Conservation (phyloP, 2,888 invertebrate genomes). For the Sminthurinus aureus region DNA sequence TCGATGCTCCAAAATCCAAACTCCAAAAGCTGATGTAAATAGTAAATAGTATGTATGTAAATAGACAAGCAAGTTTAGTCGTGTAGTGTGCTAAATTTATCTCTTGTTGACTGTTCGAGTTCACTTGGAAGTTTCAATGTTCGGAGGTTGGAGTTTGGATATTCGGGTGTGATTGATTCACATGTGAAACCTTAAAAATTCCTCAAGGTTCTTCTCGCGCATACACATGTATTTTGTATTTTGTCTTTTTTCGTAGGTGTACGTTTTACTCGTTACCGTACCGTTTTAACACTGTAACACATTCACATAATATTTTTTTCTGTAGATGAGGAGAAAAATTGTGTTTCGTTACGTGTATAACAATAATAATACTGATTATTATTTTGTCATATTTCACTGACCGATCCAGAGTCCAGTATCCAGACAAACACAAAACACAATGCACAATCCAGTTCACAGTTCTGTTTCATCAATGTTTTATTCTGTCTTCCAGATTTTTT, state of each 20-base stretch:
- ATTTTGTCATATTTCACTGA: too few species aligned
- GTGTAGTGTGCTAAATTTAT: neutral
- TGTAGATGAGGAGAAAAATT: too few species aligned
- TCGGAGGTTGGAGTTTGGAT: neutral
- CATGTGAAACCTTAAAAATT: neutral
- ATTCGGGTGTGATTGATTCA: neutral
- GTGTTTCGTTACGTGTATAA: too few species aligned
- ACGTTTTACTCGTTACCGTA: neutral
- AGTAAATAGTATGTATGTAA: neutral
- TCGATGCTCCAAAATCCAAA: too few species aligned
- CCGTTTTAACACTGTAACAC: neutral
- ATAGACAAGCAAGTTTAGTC: neutral
- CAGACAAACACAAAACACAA: too few species aligned
- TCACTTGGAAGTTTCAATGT: neutral
- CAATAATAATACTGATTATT: too few species aligned
- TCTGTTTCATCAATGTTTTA: too few species aligned
- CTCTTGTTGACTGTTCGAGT: neutral
- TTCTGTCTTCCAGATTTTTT: too few species aligned
- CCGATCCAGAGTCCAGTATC: too few species aligned
- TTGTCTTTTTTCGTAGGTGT: neutral
- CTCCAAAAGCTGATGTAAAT: too few species aligned
- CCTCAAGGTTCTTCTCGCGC: neutral
- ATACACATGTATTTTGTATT: too few species aligned
- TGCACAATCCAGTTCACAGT: too few species aligned
- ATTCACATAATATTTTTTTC: neutral